Base-by-base conservation (phyloP, 2,113 vertebrate genomes). In the Lophochroa leadbeateri region DNA sequence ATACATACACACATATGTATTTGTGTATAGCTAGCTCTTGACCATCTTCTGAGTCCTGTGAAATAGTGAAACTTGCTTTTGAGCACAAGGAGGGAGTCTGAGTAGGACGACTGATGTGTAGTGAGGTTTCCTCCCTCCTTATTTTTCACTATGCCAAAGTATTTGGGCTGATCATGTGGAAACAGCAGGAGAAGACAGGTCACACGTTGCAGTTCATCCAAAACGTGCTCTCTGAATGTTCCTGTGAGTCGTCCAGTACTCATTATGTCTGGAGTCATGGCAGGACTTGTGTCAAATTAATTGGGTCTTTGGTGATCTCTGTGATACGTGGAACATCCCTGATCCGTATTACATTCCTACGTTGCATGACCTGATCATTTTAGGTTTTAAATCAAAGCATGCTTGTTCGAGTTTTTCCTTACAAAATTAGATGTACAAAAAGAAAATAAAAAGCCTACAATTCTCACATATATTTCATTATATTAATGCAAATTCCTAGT, bases 401-500 rank as follows among this genome's bases (percentile, higher is more conserved):
- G 29, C 52, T 55, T 19, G 50, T 71, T 91, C 86, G 44, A 65
- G 24, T 84, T 95, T 86, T 67, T 49, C 47, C 46, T 80, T 69
- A 29, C 41, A 11, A 89, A 77, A 58, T 13, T 8, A 67, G 74
- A 53, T 57, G 53, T 46, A 65, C 47, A 72, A 29, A 63, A 74
- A 63, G 75, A 31, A 82, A 90, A 74, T 44, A 77, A 81, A 87
- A 87, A 85, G 20, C 84, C 29, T 57, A 0, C 70, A 39, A 37
- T 91, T 96, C 78, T 82, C 86, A 87, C 78, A 46, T 88, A 89
- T 3, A 39, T 93, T 96, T 96, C 23, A 53, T 88, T 79, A 57
- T 43, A 94, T 92, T 94, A 76, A 94, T 89, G 88, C 77, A 92
- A 74, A 92, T 95, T 69, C 64, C 58, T 70, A 47, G 41, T 53